Percentiles rank a stretch among this genome's conserved stretches.
Evolutionary conservation across 2,888 invertebrate species (phyloP).

Genomic region (Perdita meconis): DNA sequence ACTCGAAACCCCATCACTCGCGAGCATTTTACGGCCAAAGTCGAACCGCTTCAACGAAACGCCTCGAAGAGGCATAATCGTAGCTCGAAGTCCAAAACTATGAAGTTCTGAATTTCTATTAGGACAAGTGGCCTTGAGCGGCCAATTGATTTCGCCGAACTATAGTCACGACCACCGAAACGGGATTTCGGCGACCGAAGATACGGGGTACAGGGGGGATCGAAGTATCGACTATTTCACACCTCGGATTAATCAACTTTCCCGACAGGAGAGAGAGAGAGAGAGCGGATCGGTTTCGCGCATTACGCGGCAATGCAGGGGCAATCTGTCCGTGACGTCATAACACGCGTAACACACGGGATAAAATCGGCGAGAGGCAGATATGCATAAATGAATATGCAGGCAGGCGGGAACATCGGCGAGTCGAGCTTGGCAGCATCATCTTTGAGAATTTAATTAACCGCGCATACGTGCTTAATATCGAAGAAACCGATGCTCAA

Average conservation of each 20-base stretch:
- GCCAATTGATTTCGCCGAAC: too few relatives aligned
- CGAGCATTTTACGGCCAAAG: too few relatives aligned
- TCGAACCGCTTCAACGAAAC: too few relatives aligned
- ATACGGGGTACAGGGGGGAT: background rate
- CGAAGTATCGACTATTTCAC: constrained; percentile 12
- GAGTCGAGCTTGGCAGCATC: constrained; percentile 32
- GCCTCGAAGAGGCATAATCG: too few relatives aligned
- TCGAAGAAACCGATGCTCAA: constrained; percentile 23
- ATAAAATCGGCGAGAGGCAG: constrained; percentile 21
- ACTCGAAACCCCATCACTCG: too few relatives aligned
- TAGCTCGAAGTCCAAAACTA: too few relatives aligned
- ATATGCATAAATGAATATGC: constrained; percentile 58
- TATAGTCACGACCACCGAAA: too few relatives aligned
- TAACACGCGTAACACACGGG: constrained; percentile 22
- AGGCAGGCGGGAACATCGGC: constrained; percentile 36
- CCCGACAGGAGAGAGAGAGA: constrained; percentile 1
- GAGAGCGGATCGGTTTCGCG: constrained; percentile 20
- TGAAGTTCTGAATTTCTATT: too few relatives aligned
- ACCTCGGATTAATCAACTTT: constrained; percentile 4
- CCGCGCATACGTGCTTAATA: constrained; percentile 48
- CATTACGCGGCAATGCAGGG: constrained; percentile 24
- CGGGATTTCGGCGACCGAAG: background rate
- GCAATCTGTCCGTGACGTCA: constrained; percentile 30
- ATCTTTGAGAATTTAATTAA: constrained; percentile 59
- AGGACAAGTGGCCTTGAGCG: too few relatives aligned